These are phyloP conservation scores for Poecile atricapillus DNA, from an alignment of 2,113 vertebrate species.

Conservation along the genomic window DNA sequence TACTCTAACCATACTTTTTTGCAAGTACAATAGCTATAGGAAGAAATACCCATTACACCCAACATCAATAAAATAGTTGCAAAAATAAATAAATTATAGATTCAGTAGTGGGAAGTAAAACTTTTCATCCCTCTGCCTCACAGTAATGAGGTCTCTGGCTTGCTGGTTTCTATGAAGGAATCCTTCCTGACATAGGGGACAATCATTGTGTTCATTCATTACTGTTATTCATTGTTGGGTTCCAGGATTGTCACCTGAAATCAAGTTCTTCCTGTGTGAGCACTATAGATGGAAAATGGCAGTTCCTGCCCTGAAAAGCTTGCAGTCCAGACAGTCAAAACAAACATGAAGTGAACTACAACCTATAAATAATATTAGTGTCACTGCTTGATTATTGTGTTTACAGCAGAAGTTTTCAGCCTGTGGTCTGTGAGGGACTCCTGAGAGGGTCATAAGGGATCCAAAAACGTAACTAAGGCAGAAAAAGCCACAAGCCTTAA, in stretches of 20 bases:
- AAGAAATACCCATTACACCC: not conserved
- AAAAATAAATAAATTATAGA: not conserved
- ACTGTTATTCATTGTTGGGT: not conserved
- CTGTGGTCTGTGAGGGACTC: not conserved
- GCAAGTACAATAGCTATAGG: not conserved
- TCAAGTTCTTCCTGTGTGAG: not conserved
- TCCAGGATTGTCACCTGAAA: not conserved
- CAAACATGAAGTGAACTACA: not conserved
- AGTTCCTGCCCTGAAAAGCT: not conserved
- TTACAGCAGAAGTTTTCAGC: not conserved
- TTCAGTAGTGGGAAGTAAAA: not conserved
- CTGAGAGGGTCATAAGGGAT: not conserved
- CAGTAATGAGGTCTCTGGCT: not conserved
- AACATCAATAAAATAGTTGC: not conserved
- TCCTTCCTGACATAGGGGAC: not conserved
- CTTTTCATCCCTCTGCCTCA: not conserved
- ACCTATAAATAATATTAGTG: not conserved
- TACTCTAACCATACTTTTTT: not conserved
- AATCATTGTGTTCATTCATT: not conserved
- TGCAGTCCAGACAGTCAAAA: not conserved
- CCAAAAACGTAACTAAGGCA: not conserved
- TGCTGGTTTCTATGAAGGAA: not conserved
- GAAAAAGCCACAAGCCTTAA: not conserved
- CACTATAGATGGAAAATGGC: not conserved
- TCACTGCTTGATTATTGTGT: not conserved